A percentile compares a stretch with the other conserved stretches of the same genome.
Evolutionary conservation across 2,888 invertebrate genomes (phyloP).

Genomic region (Cordilura impudica): DNA sequence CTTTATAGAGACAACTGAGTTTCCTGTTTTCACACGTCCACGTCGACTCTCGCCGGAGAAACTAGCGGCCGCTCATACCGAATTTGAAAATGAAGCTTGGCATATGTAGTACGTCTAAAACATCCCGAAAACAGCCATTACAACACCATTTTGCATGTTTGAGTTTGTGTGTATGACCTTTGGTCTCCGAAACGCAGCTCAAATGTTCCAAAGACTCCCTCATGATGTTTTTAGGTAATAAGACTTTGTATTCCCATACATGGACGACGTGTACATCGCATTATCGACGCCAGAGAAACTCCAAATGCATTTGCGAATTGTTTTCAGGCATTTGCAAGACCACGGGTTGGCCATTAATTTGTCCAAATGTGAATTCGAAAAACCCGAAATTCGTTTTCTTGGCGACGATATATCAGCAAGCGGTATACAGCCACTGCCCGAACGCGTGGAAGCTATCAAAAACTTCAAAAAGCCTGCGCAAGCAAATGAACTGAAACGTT

Average conservation of each 20-base stretch:
- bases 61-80: constrained; percentile 46
- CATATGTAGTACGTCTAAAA: constrained; percentile 74
- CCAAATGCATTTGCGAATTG: constrained; percentile 25
- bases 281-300: constrained; percentile 31
- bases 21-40: constrained; percentile 44
- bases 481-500: no score
- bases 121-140: constrained; percentile 34
- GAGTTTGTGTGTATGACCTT: no score
- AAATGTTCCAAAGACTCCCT: constrained; percentile 17
- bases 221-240: constrained; percentile 15
- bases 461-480: neutral
- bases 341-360: constrained; percentile 1
- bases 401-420: neutral
- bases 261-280: constrained; percentile 41
- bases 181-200: no score
- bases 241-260: constrained; percentile 39
- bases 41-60: constrained; percentile 68
- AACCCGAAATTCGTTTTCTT: constrained; percentile 15
- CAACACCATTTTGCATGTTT: no score
- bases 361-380: constrained; percentile 37
- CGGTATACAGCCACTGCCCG: neutral
- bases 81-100: constrained; percentile 69
- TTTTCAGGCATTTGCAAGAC: constrained; percentile 28
- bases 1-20: constrained; percentile 4
- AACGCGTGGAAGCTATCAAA: neutral